Percentiles rank a stretch among this genome's conserved stretches.
Evolutionary conservation across 1,140 invertebrate genomes (phyloP).

Genomic region (Leptonema lineaticorne): DNA sequence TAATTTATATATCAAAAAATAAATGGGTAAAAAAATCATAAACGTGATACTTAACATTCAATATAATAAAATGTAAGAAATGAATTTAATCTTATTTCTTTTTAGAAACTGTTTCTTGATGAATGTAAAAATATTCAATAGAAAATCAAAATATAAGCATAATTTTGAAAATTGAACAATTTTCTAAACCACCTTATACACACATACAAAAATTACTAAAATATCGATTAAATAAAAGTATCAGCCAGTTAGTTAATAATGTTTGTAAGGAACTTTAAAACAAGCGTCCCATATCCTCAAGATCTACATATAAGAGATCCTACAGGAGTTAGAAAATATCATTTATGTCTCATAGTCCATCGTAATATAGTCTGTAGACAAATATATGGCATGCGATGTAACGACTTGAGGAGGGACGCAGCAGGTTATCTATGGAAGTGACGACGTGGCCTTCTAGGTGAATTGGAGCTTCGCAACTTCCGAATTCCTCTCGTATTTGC

Average conservation of each 20-base stretch:
- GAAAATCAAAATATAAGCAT: too few relatives aligned
- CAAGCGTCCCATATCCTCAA: constrained; percentile 34
- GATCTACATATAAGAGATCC: constrained; percentile 12
- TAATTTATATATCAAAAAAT: not conserved
- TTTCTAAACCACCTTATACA: too few relatives aligned
- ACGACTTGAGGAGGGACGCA: constrained; percentile 32
- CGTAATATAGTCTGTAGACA: constrained; percentile 20
- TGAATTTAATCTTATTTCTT: too few relatives aligned
- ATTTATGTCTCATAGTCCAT: constrained; percentile 17
- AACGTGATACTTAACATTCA: not conserved
- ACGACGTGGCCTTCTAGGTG: constrained; percentile 27
- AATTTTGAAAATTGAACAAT: too few relatives aligned
- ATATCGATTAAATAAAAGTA: too few relatives aligned
- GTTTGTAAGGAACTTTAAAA: constrained; percentile 35
- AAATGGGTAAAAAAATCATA: constrained; percentile 10
- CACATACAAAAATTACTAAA: too few relatives aligned
- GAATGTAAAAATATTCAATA: too few relatives aligned
- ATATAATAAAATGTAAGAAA: not conserved
- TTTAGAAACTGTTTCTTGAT: too few relatives aligned
- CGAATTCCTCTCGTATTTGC: constrained; percentile 38
- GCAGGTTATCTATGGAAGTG: constrained; percentile 45
- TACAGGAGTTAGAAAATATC: not conserved
- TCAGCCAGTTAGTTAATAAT: too few relatives aligned
- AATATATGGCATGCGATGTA: constrained; percentile 17
- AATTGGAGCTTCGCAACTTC: constrained; percentile 45